A percentile compares a stretch with the other conserved stretches of the same genome.
These are phyloP conservation scores for Melanchra persicariae DNA, from an alignment of 2,888 invertebrate species.

Conservation along the genomic window DNA sequence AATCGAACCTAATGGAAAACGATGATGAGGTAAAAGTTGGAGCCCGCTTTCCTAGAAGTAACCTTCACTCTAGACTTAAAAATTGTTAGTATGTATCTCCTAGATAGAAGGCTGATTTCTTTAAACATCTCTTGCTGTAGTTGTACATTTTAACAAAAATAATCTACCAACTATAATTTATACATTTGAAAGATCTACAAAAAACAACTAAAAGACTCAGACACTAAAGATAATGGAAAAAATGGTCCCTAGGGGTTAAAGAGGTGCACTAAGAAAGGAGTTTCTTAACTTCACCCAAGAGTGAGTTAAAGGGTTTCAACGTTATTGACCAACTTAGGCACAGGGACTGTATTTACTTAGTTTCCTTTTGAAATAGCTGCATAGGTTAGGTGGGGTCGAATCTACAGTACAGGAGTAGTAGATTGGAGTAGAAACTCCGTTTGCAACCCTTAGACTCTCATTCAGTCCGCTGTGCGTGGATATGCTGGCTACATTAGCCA, in stretches of 20 bases:
- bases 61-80: no score
- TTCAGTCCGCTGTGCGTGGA: no score
- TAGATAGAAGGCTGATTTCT: no score
- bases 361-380: background rate
- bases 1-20: no score
- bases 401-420: background rate
- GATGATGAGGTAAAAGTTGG: no score
- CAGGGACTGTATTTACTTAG: background rate
- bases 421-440: no score
- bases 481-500: no score
- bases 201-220: background rate
- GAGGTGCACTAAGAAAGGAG: slow-evolving; percentile 1
- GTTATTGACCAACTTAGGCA: background rate
- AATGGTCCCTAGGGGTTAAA: background rate
- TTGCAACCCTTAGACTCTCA: no score
- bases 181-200: background rate
- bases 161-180: background rate
- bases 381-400: background rate
- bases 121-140: no score
- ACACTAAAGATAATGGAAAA: background rate
- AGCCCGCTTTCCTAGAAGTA: no score
- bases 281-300: slow-evolving; percentile 6
- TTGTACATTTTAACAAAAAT: no score
- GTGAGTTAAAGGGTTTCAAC: background rate
- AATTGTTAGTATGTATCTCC: no score